Conservation (phyloP, 2,113 vertebrate species). For the Melanostigma gelatinosum region DNA sequence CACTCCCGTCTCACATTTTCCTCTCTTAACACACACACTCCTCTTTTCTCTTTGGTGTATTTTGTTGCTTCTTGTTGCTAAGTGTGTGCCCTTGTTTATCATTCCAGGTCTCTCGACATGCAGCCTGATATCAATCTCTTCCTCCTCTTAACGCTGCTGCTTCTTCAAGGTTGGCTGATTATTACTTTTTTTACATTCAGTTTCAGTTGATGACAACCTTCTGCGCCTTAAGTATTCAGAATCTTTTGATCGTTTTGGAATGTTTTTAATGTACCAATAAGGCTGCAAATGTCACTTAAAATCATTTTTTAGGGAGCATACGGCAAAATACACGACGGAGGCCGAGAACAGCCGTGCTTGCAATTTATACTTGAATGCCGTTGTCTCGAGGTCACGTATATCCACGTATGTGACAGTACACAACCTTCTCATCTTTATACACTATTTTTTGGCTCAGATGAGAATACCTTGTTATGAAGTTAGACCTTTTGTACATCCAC, state of each 20-base stretch:
- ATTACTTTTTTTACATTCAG: constrained; percentile 26
- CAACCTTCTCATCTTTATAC: not conserved
- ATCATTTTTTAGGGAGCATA: not conserved
- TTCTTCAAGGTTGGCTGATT: constrained; percentile 78
- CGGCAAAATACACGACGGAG: not conserved
- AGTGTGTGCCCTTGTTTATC: constrained; percentile 32
- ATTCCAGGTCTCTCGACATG: constrained; percentile 78
- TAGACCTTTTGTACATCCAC: not conserved
- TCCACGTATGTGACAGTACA: not conserved
- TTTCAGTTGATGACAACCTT: not conserved
- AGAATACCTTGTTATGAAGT: not conserved
- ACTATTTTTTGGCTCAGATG: not conserved
- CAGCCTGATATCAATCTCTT: constrained; percentile 32
- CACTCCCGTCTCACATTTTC: not conserved
- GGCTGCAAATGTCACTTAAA: not conserved
- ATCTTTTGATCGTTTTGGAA: not conserved
- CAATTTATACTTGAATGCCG: no score
- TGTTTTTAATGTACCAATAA: not conserved
- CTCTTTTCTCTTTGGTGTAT: not conserved
- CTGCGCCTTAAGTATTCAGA: constrained; percentile 7
- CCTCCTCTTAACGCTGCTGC: constrained; percentile 64
- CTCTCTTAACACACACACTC: not conserved
- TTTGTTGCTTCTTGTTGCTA: constrained; percentile 5
- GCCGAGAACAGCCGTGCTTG: no score
- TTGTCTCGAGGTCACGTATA: not conserved